Evolutionary conservation across 2,113 vertebrate species (phyloP).

Genomic region (Telmatochromis sp.): DNA sequence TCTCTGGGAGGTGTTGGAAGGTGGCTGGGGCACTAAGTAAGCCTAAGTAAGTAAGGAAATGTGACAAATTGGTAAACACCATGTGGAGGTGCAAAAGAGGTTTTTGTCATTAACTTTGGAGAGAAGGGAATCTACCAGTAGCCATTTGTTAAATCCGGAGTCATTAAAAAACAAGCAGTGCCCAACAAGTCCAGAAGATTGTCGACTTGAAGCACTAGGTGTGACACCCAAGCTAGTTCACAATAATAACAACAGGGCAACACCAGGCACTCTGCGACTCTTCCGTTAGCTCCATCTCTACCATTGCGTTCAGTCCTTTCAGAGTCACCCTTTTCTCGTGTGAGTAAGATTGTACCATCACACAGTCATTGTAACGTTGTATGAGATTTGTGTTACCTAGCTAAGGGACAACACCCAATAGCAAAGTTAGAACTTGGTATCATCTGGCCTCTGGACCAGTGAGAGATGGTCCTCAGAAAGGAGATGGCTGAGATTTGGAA

Average conservation of each 20-base stretch:
- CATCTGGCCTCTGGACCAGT: neutral
- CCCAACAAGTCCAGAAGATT: neutral
- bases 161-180: neutral
- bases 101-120: neutral
- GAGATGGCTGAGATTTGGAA: neutral
- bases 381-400: neutral
- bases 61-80: neutral
- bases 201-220: too few species aligned
- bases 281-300: neutral
- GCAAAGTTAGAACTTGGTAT: neutral
- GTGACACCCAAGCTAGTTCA: neutral
- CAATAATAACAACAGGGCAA: neutral
- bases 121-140: neutral
- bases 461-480: neutral
- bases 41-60: neutral
- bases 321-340: neutral
- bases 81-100: neutral
- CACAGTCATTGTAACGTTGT: neutral
- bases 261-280: neutral
- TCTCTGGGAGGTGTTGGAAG: neutral
- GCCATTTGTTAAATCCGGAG: neutral
- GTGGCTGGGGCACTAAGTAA: neutral
- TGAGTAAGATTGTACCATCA: fast-evolving
- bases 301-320: neutral
- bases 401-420: fast-evolving